A percentile compares a stretch with the other conserved stretches of the same genome.
phyloP scores from a whole-genome alignment of 2,113 vertebrate species.

The Donacobius atricapilla region DNA sequence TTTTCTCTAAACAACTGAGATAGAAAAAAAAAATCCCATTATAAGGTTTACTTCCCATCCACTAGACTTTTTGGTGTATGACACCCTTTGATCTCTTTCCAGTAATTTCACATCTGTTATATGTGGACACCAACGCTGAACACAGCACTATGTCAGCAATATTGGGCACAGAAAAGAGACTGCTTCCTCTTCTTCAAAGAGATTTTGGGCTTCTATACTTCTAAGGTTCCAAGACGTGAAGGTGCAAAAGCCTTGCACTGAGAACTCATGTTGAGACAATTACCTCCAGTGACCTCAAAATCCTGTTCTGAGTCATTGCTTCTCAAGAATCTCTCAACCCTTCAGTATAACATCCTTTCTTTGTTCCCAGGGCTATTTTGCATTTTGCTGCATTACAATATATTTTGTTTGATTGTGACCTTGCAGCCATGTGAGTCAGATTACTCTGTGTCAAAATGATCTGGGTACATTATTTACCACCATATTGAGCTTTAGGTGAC shows the following conservation, averaged over 20 bases:
- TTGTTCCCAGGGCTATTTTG: background rate
- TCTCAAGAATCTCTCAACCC: background rate
- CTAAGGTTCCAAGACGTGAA: background rate
- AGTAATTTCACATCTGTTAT: background rate
- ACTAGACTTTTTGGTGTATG: background rate
- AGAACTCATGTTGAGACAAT: background rate
- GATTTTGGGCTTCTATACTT: background rate
- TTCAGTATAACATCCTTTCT: background rate
- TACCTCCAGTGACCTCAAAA: slow-evolving; percentile 5
- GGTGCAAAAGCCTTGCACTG: background rate
- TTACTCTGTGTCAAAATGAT: background rate
- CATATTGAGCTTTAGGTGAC: background rate
- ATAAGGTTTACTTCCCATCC: background rate
- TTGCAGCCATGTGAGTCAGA: background rate
- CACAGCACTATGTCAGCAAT: background rate
- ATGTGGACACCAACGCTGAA: background rate
- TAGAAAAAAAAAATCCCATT: background rate
- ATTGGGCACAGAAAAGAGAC: background rate
- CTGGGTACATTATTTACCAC: background rate
- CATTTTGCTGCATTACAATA: background rate
- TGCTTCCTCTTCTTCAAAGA: background rate
- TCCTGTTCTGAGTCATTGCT: background rate
- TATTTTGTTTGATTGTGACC: background rate
- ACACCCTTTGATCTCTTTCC: background rate
- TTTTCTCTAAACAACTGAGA: background rate